phyloP scores from a whole-genome alignment of 2,113 vertebrate species.

The Ahaetulla prasina region DNA sequence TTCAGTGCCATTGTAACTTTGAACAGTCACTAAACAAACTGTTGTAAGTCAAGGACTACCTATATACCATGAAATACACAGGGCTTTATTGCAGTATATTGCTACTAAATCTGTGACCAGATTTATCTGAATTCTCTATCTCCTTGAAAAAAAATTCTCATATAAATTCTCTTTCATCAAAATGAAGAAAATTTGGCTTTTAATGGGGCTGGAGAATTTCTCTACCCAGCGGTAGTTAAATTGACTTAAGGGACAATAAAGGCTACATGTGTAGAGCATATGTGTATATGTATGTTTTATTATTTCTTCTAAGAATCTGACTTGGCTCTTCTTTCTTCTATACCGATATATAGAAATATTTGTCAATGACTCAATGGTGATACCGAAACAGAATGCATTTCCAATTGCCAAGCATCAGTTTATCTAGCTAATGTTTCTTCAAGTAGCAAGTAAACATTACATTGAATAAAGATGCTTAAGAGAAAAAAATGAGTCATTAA shows the following conservation, averaged over 20 bases:
- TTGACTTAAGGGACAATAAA: background rate
- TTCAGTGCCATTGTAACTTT: too few species aligned
- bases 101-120: background rate
- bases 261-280: background rate
- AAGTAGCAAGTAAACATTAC: constrained; percentile 26
- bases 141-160: background rate
- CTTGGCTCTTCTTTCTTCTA: background rate
- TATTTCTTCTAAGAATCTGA: background rate
- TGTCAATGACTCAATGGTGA: constrained; percentile 36
- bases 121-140: background rate
- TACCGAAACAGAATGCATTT: constrained; percentile 39
- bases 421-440: constrained; percentile 43
- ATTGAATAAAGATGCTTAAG: constrained; percentile 33
- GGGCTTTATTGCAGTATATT: background rate
- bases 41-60: too few species aligned
- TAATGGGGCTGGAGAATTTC: background rate
- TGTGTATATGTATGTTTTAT: background rate
- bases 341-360: background rate
- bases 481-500: constrained; percentile 32
- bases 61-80: background rate
- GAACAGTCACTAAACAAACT: too few species aligned
- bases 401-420: constrained; percentile 48
- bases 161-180: background rate
- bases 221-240: background rate
- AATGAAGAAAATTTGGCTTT: background rate